These are phyloP conservation scores for Homalodisca vitripennis DNA, from an alignment of 1,140 invertebrate genomes.

Conservation along the genomic window DNA sequence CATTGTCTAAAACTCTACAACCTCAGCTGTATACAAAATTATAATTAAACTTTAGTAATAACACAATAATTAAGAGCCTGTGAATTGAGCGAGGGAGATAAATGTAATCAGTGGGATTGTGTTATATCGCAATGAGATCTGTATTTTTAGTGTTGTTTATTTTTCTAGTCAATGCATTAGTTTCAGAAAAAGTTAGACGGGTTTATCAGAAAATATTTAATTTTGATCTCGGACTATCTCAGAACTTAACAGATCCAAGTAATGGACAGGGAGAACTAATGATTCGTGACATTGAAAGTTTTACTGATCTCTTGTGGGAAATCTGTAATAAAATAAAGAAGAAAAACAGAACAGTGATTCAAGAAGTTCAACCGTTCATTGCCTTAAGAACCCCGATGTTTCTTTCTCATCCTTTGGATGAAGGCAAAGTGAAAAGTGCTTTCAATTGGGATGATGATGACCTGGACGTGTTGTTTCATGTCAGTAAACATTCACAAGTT, in stretches of 20 bases:
- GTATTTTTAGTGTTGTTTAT: not conserved
- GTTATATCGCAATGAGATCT: not conserved
- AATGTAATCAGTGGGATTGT: not conserved
- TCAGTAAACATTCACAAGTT: constrained; percentile 6
- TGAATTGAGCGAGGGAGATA: too few relatives aligned
- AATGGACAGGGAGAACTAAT: not conserved
- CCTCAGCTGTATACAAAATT: too few relatives aligned
- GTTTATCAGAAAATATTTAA: constrained; percentile 7
- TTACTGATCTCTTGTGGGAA: constrained; percentile 9
- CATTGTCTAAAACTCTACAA: too few relatives aligned
- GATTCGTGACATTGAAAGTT: not conserved
- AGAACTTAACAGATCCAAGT: not conserved
- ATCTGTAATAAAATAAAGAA: not conserved
- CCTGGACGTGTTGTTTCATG: not conserved
- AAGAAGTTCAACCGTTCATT: constrained; percentile 7
- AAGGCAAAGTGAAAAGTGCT: not conserved
- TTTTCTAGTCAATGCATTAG: not conserved
- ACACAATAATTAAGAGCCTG: too few relatives aligned
- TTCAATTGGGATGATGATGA: constrained; percentile 1
- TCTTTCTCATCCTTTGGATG: not conserved
- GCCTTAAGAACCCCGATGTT: not conserved
- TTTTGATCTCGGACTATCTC: not conserved
- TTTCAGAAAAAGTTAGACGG: not conserved
- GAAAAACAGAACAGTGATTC: constrained; percentile 2
- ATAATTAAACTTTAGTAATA: too few relatives aligned